These are phyloP conservation scores for Drosophila kambysellisi DNA, from an alignment of 2,888 invertebrate species.

Conservation along the genomic window DNA sequence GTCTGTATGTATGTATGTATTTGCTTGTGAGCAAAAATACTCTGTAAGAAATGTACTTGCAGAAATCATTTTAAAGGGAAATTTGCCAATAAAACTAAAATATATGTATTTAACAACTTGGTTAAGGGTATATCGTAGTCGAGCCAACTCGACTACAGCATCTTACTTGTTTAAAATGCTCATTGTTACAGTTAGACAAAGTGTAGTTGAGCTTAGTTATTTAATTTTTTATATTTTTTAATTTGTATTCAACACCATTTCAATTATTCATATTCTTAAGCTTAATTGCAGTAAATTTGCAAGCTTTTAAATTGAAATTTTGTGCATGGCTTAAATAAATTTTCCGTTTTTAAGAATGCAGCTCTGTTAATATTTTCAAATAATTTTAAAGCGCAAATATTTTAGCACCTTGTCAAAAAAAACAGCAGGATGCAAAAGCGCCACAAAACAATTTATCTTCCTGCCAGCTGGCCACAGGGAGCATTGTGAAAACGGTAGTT, in stretches of 20 bases:
- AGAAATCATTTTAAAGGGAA: too few species aligned
- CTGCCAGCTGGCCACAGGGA: neutral
- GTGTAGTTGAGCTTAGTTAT: neutral
- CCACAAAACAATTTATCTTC: slow-evolving; percentile 1
- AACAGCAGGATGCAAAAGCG: slow-evolving; percentile 8
- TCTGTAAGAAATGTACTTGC: too few species aligned
- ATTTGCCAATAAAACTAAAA: too few species aligned
- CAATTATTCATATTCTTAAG: too few species aligned
- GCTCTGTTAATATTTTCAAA: neutral
- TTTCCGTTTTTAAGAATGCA: neutral
- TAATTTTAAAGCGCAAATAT: neutral
- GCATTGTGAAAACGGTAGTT: neutral
- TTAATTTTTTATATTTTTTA: too few species aligned
- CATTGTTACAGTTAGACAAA: neutral
- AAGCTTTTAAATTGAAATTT: neutral
- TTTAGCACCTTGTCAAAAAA: slow-evolving; percentile 2
- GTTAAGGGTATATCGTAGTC: too few species aligned
- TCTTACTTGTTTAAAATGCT: too few species aligned
- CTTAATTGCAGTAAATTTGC: neutral
- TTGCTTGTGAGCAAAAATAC: too few species aligned
- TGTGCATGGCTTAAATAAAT: neutral
- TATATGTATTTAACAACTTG: too few species aligned
- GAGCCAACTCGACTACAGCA: too few species aligned
- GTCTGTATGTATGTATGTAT: too few species aligned
- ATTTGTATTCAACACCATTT: neutral